These are phyloP conservation scores for Andricus curvator DNA, from an alignment of 2,888 invertebrate species.

Conservation along the genomic window DNA sequence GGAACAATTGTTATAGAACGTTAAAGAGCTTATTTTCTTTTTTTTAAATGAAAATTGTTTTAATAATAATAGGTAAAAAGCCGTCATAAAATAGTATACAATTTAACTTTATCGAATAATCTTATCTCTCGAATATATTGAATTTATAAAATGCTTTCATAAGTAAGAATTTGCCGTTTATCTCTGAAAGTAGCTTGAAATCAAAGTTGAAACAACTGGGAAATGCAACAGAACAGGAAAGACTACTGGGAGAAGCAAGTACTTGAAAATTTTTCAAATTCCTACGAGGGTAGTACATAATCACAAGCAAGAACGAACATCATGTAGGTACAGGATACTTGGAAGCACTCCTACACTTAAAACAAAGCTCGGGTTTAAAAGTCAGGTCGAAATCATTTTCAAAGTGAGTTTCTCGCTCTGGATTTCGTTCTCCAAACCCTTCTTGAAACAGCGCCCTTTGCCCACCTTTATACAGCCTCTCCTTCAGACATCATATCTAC, in stretches of 20 bases:
- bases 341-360: constrained; percentile 44
- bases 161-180: not conserved
- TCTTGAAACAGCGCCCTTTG: constrained; percentile 33
- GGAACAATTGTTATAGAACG: no score
- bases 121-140: no score
- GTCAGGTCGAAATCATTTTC: constrained; percentile 47
- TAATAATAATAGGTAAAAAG: no score
- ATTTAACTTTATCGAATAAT: no score
- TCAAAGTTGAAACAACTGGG: not conserved
- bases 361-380: not conserved
- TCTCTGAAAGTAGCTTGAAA: not conserved
- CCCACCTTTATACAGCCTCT: constrained; percentile 19
- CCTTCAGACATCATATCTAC: constrained; percentile 58
- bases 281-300: constrained; percentile 45
- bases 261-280: constrained; percentile 59
- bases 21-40: no score
- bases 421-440: constrained; percentile 43
- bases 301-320: constrained; percentile 52
- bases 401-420: constrained; percentile 60
- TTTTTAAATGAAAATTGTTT: no score
- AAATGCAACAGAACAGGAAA: not conserved
- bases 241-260: constrained; percentile 15
- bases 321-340: constrained; percentile 68
- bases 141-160: no score
- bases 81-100: no score